These are phyloP conservation scores for Sinocyclocheilus anophthalmus DNA, from an alignment of 2,113 vertebrate species.

Conservation along the genomic window DNA sequence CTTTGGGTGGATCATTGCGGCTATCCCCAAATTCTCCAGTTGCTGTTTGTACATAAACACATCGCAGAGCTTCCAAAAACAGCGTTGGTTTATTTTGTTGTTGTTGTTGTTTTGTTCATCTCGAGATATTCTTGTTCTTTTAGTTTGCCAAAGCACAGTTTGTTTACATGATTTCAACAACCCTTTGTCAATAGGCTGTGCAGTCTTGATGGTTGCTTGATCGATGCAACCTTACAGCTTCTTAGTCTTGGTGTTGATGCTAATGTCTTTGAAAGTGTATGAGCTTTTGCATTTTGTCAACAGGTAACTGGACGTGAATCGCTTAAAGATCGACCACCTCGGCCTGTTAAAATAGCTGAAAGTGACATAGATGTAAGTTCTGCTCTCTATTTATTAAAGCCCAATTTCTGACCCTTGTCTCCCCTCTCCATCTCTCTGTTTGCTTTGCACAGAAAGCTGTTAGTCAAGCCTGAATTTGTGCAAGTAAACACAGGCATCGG, in stretches of 20 bases:
- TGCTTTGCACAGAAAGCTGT: neutral
- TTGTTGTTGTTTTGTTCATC: conserved; percentile 4
- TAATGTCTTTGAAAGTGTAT: conserved; percentile 13
- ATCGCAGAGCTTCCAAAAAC: conserved; percentile 18
- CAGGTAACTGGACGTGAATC: conserved; percentile 90
- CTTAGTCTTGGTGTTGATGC: neutral
- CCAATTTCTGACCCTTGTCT: conserved; percentile 49
- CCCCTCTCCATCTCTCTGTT: neutral
- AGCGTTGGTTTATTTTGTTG: conserved; percentile 7
- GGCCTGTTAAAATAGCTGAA: conserved; percentile 93
- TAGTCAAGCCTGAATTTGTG: conserved; percentile 14
- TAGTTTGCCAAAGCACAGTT: neutral
- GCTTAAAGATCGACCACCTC: conserved; percentile 82
- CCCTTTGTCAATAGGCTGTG: conserved; percentile 4
- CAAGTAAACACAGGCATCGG: conserved; percentile 67
- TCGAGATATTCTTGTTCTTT: neutral
- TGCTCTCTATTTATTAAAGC: conserved; percentile 52
- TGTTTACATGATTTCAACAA: conserved; percentile 39
- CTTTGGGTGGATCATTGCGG: conserved; percentile 34
- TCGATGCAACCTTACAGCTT: conserved; percentile 2
- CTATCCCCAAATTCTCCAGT: conserved; percentile 1
- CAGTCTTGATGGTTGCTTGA: conserved; percentile 7
- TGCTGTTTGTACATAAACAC: conserved; percentile 12
- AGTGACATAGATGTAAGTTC: conserved; percentile 94
- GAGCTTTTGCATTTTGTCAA: conserved; percentile 57